phyloP scores from a whole-genome alignment of 2,797 vertebrate genomes.

The Tauraco hartlaubi region DNA sequence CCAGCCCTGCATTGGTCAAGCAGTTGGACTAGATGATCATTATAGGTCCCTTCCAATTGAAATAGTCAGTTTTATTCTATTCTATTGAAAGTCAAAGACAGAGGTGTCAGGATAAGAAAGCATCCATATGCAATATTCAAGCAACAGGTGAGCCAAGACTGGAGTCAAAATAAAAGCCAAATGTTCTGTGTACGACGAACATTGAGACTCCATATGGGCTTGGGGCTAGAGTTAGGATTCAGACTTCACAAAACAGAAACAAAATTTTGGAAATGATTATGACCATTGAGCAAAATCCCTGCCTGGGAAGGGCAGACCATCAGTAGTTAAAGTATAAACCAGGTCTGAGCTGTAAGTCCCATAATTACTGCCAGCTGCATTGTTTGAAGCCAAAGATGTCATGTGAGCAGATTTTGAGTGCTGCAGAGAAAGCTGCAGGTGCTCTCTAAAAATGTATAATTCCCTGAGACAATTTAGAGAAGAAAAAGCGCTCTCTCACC shows the following conservation, averaged over 20 bases:
- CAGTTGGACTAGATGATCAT: not conserved
- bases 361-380: not conserved
- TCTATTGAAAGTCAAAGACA: not conserved
- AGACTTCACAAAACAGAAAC: not conserved
- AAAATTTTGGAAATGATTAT: not conserved
- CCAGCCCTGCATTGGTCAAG: not conserved
- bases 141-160: not conserved
- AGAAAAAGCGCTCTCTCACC: not conserved
- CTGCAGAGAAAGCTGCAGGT: not conserved
- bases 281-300: not conserved
- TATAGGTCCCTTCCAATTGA: not conserved
- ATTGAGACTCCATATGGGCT: not conserved
- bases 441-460: not conserved
- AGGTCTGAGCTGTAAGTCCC: not conserved
- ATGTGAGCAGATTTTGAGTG: not conserved
- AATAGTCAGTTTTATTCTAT: not conserved
- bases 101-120: not conserved
- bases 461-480: not conserved
- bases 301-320: not conserved
- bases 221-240: not conserved
- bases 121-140: not conserved
- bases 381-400: not conserved
- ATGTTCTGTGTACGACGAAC: not conserved
- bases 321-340: not conserved
- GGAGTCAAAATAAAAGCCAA: not conserved